phyloP scores from a whole-genome alignment of 2,888 invertebrate species.

The Pinctada fucata region DNA sequence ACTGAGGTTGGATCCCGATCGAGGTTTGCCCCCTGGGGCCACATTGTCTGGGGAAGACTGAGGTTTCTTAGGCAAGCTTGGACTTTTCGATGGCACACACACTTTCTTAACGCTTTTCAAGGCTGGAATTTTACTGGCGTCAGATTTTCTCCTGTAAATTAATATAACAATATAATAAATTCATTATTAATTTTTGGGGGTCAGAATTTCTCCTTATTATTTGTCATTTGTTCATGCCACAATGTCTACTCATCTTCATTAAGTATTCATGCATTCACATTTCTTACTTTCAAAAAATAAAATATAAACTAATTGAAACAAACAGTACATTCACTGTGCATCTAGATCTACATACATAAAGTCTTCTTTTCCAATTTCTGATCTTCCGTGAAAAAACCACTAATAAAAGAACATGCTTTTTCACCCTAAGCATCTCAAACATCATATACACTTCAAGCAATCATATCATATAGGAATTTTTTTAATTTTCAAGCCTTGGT shows the following conservation, averaged over 20 bases:
- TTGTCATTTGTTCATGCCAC: too few relatives aligned
- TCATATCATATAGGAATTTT: too few relatives aligned
- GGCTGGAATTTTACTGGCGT: conserved; percentile 52
- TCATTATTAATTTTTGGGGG: too few relatives aligned
- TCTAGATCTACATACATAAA: neutral
- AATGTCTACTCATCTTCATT: too few relatives aligned
- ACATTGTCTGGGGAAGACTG: conserved; percentile 54
- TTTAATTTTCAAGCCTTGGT: too few relatives aligned
- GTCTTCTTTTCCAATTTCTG: too few relatives aligned
- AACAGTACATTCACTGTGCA: neutral
- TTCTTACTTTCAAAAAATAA: neutral
- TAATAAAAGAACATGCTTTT: too few relatives aligned
- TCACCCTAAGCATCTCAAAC: too few relatives aligned
- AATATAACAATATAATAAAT: conserved; percentile 29
- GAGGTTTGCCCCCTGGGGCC: conserved; percentile 22
- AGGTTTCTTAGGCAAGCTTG: conserved; percentile 61
- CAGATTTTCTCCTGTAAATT: conserved; percentile 62
- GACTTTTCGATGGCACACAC: conserved; percentile 58
- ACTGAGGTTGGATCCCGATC: conserved; percentile 26
- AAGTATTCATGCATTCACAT: neutral
- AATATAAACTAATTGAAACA: neutral
- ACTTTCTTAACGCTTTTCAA: conserved; percentile 59
- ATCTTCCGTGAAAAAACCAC: too few relatives aligned
- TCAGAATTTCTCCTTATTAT: too few relatives aligned
- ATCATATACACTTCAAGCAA: too few relatives aligned